These are phyloP conservation scores for Esox niger DNA, from an alignment of 2,113 vertebrate genomes.

Conservation along the genomic window DNA sequence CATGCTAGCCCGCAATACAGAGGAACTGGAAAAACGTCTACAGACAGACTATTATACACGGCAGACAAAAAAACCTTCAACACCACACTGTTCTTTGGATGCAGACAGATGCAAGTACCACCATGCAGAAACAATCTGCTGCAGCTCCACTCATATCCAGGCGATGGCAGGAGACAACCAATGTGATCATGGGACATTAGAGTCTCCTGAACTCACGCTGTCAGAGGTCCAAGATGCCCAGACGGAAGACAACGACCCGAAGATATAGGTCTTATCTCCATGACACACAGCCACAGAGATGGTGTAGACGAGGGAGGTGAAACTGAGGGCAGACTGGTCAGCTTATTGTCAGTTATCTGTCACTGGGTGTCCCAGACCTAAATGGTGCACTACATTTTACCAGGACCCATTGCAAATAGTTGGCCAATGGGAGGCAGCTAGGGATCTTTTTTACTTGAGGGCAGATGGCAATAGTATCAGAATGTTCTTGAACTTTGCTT, in stretches of 20 bases:
- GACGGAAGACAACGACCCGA: background rate
- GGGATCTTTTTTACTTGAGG: background rate
- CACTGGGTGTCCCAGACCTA: no score
- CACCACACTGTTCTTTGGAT: background rate
- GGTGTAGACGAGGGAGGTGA: background rate
- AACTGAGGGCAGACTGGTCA: background rate
- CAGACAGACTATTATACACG: constrained; percentile 13
- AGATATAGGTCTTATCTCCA: background rate
- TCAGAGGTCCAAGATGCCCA: background rate
- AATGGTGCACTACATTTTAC: no score
- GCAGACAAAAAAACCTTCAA: background rate
- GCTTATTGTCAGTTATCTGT: no score
- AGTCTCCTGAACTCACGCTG: background rate
- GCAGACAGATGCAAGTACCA: background rate
- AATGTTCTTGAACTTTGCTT: background rate
- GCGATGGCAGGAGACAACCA: background rate
- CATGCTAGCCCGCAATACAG: constrained; percentile 83
- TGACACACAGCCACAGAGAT: background rate
- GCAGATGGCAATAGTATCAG: background rate
- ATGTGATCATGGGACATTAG: background rate
- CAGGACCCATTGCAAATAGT: no score
- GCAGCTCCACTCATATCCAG: constrained; percentile 2
- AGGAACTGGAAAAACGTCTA: constrained; percentile 67
- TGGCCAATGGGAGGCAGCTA: no score
- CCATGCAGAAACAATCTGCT: background rate